These are phyloP conservation scores for Adela reaumurella DNA, from an alignment of 2,888 invertebrate genomes.

Conservation along the genomic window DNA sequence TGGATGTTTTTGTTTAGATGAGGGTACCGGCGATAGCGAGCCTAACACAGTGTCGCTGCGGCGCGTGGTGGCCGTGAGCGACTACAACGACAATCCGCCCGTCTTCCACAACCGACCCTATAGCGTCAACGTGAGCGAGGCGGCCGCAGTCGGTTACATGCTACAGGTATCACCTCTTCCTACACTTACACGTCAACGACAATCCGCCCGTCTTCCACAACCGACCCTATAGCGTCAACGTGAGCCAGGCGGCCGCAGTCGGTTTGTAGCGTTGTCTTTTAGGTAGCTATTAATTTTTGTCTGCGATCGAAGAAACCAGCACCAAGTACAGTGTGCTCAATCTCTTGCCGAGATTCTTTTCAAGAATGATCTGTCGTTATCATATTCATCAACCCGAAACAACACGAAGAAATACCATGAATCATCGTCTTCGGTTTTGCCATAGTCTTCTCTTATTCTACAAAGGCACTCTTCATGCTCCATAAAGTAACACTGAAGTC, in stretches of 20 bases:
- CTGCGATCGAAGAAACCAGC: no score
- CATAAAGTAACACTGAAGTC: no score
- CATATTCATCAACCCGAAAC: no score
- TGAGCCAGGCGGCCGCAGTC: conserved; percentile 64
- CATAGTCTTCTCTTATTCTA: no score
- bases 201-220: conserved; percentile 73
- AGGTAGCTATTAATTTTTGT: no score
- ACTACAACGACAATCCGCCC: conserved; percentile 79
- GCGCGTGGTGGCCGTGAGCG: conserved; percentile 71
- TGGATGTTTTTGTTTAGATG: conserved; percentile 44
- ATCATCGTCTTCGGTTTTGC: no score
- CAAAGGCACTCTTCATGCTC: no score
- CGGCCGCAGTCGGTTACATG: conserved; percentile 59
- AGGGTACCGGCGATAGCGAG: conserved; percentile 65
- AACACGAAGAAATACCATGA: no score
- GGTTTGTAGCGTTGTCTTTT: no score
- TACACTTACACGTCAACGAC: conserved; percentile 68
- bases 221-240: conserved; percentile 67
- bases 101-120: conserved; percentile 72
- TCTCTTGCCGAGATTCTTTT: no score
- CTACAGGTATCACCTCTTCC: conserved; percentile 38
- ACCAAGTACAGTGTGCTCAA: no score
- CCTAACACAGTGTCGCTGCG: conserved; percentile 76
- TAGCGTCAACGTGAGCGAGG: conserved; percentile 67
- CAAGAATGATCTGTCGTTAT: no score